phyloP scores from a whole-genome alignment of 2,113 vertebrate species.

The Callipepla squamata region DNA sequence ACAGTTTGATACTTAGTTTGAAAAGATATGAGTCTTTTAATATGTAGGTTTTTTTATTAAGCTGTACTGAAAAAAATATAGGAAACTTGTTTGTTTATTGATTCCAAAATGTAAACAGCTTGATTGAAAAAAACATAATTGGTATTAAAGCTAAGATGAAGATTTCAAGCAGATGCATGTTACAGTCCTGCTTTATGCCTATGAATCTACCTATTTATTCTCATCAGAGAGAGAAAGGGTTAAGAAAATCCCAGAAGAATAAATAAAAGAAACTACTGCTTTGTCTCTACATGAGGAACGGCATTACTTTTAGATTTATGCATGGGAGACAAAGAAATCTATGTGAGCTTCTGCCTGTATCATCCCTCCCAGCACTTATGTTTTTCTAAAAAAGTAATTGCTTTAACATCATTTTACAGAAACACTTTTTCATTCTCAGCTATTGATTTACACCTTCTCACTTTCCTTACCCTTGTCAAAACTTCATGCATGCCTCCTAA shows the following conservation, averaged over 20 bases:
- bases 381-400: neutral
- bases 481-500: conserved; percentile 59
- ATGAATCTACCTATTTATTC: neutral
- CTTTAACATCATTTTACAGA: conserved; percentile 61
- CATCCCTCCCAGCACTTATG: conserved; percentile 34
- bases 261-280: conserved; percentile 76
- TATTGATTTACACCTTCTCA: conserved; percentile 76
- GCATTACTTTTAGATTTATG: conserved; percentile 70
- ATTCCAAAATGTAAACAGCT: neutral
- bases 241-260: conserved; percentile 64
- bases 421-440: conserved; percentile 54
- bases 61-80: neutral
- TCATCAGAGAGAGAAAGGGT: conserved; percentile 38
- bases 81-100: neutral
- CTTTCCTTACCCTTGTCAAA: conserved; percentile 72
- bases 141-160: neutral
- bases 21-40: neutral
- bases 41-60: neutral
- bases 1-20: neutral
- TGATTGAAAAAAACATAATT: conserved; percentile 37
- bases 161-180: neutral
- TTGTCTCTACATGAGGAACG: conserved; percentile 55
- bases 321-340: conserved; percentile 76
- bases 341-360: conserved; percentile 42
- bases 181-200: neutral